A percentile compares a stretch with the other conserved stretches of the same genome.
These are phyloP conservation scores for Typhlichthys subterraneus DNA, from an alignment of 2,797 vertebrate species.

Conservation along the genomic window DNA sequence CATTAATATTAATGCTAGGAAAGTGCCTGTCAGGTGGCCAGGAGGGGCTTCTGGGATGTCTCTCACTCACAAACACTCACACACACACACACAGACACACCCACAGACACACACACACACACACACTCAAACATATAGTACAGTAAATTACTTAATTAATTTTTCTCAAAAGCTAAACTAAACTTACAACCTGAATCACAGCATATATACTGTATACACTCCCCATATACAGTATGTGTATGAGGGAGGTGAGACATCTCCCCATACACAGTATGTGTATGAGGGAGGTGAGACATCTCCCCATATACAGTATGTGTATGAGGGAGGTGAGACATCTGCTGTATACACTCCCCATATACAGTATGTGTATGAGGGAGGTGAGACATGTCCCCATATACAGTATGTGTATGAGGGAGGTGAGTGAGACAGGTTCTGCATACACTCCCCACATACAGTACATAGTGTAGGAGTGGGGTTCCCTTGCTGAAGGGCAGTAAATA, in stretches of 20 bases:
- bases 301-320: no score
- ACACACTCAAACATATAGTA: background rate
- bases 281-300: no score
- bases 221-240: slow-evolving; percentile 1
- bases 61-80: slow-evolving; percentile 48
- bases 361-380: no score
- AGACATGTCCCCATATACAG: no score
- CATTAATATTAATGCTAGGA: slow-evolving; percentile 85
- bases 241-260: no score
- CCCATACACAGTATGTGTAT: no score
- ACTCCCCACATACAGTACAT: no score
- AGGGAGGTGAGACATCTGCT: no score
- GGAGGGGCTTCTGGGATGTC: slow-evolving; percentile 67
- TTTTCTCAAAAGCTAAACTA: slow-evolving; percentile 19
- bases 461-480: slow-evolving; percentile 26
- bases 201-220: slow-evolving; percentile 33
- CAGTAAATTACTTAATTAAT: slow-evolving; percentile 13
- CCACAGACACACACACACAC: slow-evolving; percentile 30
- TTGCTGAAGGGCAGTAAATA: slow-evolving; percentile 70
- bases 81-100: slow-evolving; percentile 17
- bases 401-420: no score
- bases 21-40: slow-evolving; percentile 81
- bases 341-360: no score
- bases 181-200: slow-evolving; percentile 32
- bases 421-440: no score